Percentiles rank a stretch among this genome's conserved stretches.
phyloP scores from a whole-genome alignment of 1,140 invertebrate genomes.

The Xylocopa sonorina region DNA sequence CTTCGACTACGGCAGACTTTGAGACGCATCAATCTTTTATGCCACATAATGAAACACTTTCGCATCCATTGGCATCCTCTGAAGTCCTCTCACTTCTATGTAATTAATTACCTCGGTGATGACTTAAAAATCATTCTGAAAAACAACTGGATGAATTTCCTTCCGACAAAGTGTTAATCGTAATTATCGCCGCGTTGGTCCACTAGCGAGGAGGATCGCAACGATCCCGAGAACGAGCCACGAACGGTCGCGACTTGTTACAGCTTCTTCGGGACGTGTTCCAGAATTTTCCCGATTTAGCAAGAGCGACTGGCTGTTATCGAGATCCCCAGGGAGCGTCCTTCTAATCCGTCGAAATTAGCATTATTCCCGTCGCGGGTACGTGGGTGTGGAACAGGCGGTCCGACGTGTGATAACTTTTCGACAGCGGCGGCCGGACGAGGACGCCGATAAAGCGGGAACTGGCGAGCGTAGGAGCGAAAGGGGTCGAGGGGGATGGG shows the following conservation, averaged over 20 bases:
- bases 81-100: too few relatives aligned
- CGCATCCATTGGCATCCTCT: too few relatives aligned
- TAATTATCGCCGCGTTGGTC: too few relatives aligned
- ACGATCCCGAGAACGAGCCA: too few relatives aligned
- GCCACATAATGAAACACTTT: neutral
- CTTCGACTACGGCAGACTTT: too few relatives aligned
- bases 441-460: neutral
- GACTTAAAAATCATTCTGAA: too few relatives aligned
- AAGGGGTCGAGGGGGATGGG: neutral
- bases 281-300: neutral
- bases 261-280: neutral
- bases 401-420: conserved; percentile 50
- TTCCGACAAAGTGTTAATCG: too few relatives aligned
- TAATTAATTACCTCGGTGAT: too few relatives aligned
- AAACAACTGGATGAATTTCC: too few relatives aligned
- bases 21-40: too few relatives aligned
- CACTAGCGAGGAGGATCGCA: too few relatives aligned
- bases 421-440: conserved; percentile 11
- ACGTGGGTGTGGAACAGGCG: conserved; percentile 55
- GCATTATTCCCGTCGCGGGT: conserved; percentile 26
- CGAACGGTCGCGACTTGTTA: neutral
- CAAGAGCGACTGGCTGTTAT: conserved; percentile 20
- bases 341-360: conserved; percentile 53
- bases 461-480: neutral
- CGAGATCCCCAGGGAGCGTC: conserved; percentile 26